Base-by-base conservation (phyloP, 35 echinoderm and acorn worm species). In the Apostichopus californicus region DNA sequence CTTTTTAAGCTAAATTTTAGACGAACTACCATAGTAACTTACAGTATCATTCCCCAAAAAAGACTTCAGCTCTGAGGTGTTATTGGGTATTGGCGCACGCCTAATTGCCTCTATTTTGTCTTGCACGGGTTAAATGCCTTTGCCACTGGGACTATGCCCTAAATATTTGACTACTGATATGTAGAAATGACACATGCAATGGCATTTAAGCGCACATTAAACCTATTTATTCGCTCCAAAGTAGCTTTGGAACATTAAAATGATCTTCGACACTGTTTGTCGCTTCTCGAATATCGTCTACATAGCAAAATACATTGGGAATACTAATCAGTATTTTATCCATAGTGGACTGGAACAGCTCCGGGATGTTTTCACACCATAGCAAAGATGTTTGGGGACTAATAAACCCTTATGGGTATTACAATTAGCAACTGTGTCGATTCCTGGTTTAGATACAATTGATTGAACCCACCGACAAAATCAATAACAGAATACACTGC, bases 271-370 rank as follows among this genome's bases (percentile, higher is more conserved):
- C 57, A 28, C 90, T 80, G 13, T 64, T 14, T 6, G 90, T 89
- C 55, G 83, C 66, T 8, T 89, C 87, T 24, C 92, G 57, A 55
- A 95, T 81, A 77, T 95, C 85, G 79, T 95, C 94, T 17, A 92
- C 90, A 73, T 95, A 92, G 24, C 94, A 95, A 15, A 17, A 34
- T 11, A 73, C 60, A 71, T 81, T 25, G 1, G 82, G 26, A 17
- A 95, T 88, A 9, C 91, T 91, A 17, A 55, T 58, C 54, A 95
- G 61, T 4, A 92, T 92, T 58, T 95, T 92, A 88, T 92, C 94
- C 90, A 95, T 92, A n/a, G 53, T 83, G 24, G 58, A 25, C 46
- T 94, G 93, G 78, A 79, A 79, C 22, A 79, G 22, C 78, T 24
- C 28, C 4, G 78, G 3, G 78, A 18, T 6, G 18, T 79, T 10